These are phyloP conservation scores for Labroides dimidiatus DNA, from an alignment of 2,797 vertebrate genomes.

Conservation along the genomic window DNA sequence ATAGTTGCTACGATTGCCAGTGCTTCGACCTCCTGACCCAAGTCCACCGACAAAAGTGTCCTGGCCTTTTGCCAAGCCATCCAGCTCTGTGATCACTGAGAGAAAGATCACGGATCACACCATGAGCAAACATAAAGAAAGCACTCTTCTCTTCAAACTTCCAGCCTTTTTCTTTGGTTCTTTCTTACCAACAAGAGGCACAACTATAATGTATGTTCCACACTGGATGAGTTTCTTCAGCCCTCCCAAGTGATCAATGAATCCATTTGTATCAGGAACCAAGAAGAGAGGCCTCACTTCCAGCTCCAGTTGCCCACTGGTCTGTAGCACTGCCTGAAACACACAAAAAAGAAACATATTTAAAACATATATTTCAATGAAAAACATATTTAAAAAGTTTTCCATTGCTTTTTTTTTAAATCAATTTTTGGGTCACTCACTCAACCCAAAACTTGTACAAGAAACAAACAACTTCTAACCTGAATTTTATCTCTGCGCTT, in stretches of 20 bases:
- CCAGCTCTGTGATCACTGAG: conserved; percentile 97
- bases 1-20: conserved; percentile 57
- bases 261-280: conserved; percentile 97
- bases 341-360: conserved; percentile 11
- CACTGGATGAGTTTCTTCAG: conserved; percentile 89
- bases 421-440: too few species aligned
- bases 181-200: conserved; percentile 96
- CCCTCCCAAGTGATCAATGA: conserved; percentile 95
- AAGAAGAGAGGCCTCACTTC: conserved; percentile 95
- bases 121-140: conserved; percentile 4
- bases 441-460: too few species aligned
- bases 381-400: neutral
- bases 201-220: conserved; percentile 94
- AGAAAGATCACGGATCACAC: conserved; percentile 35
- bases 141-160: neutral
- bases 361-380: too few species aligned
- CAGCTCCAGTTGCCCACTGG: conserved; percentile 93
- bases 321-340: conserved; percentile 93
- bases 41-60: conserved; percentile 79
- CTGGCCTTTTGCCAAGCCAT: conserved; percentile 96
- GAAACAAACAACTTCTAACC: conserved; percentile 50
- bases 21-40: conserved; percentile 54
- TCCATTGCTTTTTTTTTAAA: too few species aligned
- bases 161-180: neutral
- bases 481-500: conserved; percentile 85